Evolutionary conservation across 2,888 invertebrate species (phyloP), one percentile per base, ranked within the genome.

Genomic region (Thecocarcelia acutangulata): DNA sequence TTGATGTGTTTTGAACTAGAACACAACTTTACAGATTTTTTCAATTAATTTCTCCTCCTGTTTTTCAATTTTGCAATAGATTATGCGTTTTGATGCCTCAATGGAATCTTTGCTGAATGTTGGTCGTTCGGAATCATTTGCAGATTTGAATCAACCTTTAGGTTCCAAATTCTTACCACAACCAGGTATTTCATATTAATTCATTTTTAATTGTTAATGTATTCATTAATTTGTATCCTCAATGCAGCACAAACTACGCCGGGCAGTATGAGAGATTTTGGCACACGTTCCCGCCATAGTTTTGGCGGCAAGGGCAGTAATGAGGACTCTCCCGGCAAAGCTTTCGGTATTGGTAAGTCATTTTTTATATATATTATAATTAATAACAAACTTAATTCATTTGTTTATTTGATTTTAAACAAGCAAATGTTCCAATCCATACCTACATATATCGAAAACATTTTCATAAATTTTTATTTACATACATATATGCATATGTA

Each of bases 61-160:
- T 19, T 19, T 59, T 69, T 17, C 24, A 63, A 54, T 73, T n/a
- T 56, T 42, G 9, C 42, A 70, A 85, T 91, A 96, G 96, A 93
- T 96, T 75, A 95, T 96, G 95, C 93, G 95, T 75, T 93, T 95
- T 90, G 96, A 96, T 89, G 93, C 94, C 56, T 95, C 95, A 74
- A 94, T 95, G 92, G 96, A 96, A 90, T 95, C 95, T 37, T 91
- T 96, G 83, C 90, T 92, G 40, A 94, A 94, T 61, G 94, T 96
- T 84, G 94, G 93, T 17, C 93, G 96, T 40, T 96, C 96, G 33
- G 96, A 96, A 89, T 96, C 96, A 89, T 96, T 96, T 85, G 95
- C 95, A 19, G 96, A 96, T 91, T 91, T 96, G 13, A 96, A 94
- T 87, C 86, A 86, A 74, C 73, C 85, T 2, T 40, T 86, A 11